Base-by-base conservation (phyloP, 2,888 invertebrate genomes). In the Diachrysia chrysitis region DNA sequence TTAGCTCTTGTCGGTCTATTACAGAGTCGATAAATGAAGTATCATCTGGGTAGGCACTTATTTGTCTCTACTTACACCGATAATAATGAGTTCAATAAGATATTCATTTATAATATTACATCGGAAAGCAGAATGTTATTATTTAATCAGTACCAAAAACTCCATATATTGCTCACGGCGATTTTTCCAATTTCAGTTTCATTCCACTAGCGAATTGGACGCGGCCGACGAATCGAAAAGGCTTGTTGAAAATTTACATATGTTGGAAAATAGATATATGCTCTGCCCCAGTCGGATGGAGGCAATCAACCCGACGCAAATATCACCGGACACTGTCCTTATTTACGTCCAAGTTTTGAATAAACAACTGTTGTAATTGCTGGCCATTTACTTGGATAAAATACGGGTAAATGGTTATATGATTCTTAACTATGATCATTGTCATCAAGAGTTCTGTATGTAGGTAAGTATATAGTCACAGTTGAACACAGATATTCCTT, bases 161-260 rank as follows among this genome's bases (percentile, higher is more conserved):
- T 75, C 64, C 72, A 82, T 81, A 85, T 85, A 88, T 83, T 81
- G 85, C 86, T 86, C 85, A 83, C 81, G 85, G 84, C 88, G 85
- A 89, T 92, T 92, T 93, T 92, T 92, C 89, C 92, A 91, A 93
- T 94, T 93, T 85, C 90, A 87, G 85, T 88, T 89, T 88, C 87
- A 91, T 90, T 90, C 85, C 89, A 88, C 85, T 79, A 83, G 89
- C 86, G 90, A 91, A 94, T 93, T 93, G 92, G 86, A 91, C 87
- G 90, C 89, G 90, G 89, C 87, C 90, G 90, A 80, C 88, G 89
- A 90, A 91, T 90, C 91, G 92, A 90, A 93, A 93, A 92, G 91
- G 92, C 91, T 92, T 91, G 93, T 93, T 92, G 88, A 90, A 93
- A 93, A 93, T 93, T 92, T 92, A 93, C 93, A 91, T 92, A 91